phyloP scores from a whole-genome alignment of 2,113 vertebrate species.

The Calyptomena viridis region DNA sequence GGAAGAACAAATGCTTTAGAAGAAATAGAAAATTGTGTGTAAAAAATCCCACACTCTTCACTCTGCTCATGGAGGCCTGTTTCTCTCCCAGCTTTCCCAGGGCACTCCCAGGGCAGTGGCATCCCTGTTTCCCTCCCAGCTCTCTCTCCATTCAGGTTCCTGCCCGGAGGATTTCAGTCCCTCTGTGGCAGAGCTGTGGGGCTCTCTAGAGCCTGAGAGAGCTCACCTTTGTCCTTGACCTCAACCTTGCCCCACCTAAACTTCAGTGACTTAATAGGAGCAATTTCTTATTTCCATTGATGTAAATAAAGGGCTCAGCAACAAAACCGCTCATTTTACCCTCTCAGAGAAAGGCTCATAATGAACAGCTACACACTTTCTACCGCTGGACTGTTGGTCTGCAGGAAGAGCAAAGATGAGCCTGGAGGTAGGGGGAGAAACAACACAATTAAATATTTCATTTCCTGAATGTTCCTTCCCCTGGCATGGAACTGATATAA shows the following conservation, averaged over 20 bases:
- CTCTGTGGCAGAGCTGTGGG: neutral
- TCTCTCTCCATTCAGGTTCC: neutral
- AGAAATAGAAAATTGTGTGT: neutral
- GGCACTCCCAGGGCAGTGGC: no score
- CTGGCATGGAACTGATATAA: neutral
- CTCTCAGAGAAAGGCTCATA: neutral
- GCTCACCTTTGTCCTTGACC: neutral
- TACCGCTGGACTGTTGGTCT: neutral
- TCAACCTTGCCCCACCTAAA: neutral
- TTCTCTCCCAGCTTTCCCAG: neutral
- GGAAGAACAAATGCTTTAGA: neutral
- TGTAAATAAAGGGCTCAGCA: neutral
- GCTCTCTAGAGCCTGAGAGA: neutral
- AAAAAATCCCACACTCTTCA: neutral
- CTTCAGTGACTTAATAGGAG: neutral
- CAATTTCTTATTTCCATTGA: neutral
- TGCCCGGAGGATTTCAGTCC: neutral
- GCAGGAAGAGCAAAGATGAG: neutral
- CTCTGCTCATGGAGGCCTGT: fast-evolving
- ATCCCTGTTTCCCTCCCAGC: neutral
- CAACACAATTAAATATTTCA: neutral
- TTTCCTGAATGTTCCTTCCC: neutral
- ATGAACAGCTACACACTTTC: neutral
- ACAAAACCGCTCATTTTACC: neutral
- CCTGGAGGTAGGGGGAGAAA: fast-evolving